These are phyloP conservation scores for Epistrophella euchroma DNA, from an alignment of 2,888 invertebrate genomes.

Conservation along the genomic window DNA sequence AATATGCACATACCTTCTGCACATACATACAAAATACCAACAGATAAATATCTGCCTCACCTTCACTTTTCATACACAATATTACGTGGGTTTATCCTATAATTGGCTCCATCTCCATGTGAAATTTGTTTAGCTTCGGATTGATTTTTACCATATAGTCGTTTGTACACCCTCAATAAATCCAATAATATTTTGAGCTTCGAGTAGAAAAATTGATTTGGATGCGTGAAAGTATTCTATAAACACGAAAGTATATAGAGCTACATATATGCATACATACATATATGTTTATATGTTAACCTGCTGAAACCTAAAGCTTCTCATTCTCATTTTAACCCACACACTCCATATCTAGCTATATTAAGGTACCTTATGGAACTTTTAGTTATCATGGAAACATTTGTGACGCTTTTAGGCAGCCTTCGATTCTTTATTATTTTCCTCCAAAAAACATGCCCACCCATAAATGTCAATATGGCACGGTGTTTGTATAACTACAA, in stretches of 20 bases:
- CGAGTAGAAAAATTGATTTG: conserved; percentile 53
- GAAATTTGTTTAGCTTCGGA: conserved; percentile 47
- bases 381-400: conserved; percentile 24
- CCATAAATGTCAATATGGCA: conserved; percentile 13
- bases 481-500: background rate
- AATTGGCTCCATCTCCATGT: conserved; percentile 31
- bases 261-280: background rate
- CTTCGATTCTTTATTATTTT: background rate
- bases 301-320: background rate
- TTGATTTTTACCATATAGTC: conserved; percentile 32
- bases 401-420: conserved; percentile 35
- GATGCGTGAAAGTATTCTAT: conserved; percentile 29
- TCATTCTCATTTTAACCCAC: background rate
- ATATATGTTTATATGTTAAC: background rate
- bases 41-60: background rate
- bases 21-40: background rate
- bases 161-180: conserved; percentile 41
- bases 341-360: background rate
- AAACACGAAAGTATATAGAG: conserved; percentile 2
- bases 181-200: conserved; percentile 54
- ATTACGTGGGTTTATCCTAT: background rate
- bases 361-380: background rate
- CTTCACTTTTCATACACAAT: background rate
- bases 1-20: background rate
- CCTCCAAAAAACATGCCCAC: background rate